Conservation (phyloP, 2,888 invertebrate genomes). For the Pollenia labialis region DNA sequence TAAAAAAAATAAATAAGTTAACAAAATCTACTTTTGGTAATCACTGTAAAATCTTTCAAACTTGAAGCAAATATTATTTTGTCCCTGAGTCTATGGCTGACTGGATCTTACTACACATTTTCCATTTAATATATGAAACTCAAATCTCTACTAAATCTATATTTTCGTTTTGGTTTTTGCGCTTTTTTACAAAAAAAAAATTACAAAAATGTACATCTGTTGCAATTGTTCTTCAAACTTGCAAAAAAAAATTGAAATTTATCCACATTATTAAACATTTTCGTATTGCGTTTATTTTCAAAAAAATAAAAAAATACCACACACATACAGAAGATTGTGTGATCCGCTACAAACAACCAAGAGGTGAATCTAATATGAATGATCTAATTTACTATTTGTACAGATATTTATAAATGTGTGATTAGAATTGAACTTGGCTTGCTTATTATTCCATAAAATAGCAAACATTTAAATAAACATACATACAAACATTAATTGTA, state of each 20-base stretch:
- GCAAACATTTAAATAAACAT: constrained; percentile 17
- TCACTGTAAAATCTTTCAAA: background rate
- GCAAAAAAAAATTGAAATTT: constrained; percentile 10
- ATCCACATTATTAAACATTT: constrained; percentile 34
- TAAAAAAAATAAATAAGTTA: background rate
- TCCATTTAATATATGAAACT: background rate
- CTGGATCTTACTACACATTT: too few relatives aligned
- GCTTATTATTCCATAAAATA: constrained; percentile 44
- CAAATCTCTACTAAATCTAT: constrained; percentile 21
- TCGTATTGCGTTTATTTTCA: constrained; percentile 41
- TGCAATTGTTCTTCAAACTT: constrained; percentile 42
- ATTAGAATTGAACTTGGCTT: constrained; percentile 67
- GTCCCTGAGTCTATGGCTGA: background rate
- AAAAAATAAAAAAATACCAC: constrained; percentile 43
- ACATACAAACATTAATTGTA: constrained; percentile 18
- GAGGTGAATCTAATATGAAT: constrained; percentile 87
- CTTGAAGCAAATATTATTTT: background rate
- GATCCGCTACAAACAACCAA: constrained; percentile 95
- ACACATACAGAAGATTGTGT: constrained; percentile 93
- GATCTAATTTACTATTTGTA: constrained; percentile 52
- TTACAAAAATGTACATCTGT: constrained; percentile 61
- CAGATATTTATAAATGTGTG: constrained; percentile 51
- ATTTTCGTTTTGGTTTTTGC: constrained; percentile 62
- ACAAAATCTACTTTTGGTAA: background rate
- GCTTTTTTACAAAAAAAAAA: constrained; percentile 21